Conservation (phyloP, 2,797 vertebrate genomes). For the Cheirogaleus major region DNA sequence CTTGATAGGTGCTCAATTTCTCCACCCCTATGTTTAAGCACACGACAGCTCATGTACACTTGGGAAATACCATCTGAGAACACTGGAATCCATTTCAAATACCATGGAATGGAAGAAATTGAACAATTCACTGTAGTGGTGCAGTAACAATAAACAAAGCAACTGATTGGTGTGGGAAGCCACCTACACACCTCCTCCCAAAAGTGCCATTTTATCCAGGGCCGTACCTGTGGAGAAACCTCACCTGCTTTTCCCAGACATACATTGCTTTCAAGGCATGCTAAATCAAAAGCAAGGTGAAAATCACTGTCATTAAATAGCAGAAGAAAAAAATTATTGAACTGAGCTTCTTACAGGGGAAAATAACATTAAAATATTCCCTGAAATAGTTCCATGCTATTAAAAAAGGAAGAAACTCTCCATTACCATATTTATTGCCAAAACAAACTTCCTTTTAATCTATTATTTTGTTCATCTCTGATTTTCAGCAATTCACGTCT, state of each 20-base stretch:
- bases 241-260: background rate
- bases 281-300: conserved; percentile 9
- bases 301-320: background rate
- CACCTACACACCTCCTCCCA: background rate
- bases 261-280: background rate
- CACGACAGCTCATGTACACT: background rate
- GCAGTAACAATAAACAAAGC: background rate
- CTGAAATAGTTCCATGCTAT: background rate
- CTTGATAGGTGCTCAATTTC: background rate
- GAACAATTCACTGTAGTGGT: background rate
- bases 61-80: background rate
- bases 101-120: background rate
- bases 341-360: background rate
- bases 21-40: background rate
- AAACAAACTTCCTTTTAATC: conserved; percentile 44
- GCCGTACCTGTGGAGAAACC: background rate
- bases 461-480: conserved; percentile 13
- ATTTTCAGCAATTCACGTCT: conserved; percentile 29
- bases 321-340: background rate
- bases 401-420: conserved; percentile 33
- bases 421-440: conserved; percentile 10
- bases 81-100: background rate
- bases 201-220: fast-evolving
- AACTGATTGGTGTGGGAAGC: background rate
- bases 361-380: conserved; percentile 34